A percentile compares a stretch with the other conserved stretches of the same genome.
Evolutionary conservation across 1,140 invertebrate genomes (phyloP).

Genomic region (Neotoxoptera formosana): DNA sequence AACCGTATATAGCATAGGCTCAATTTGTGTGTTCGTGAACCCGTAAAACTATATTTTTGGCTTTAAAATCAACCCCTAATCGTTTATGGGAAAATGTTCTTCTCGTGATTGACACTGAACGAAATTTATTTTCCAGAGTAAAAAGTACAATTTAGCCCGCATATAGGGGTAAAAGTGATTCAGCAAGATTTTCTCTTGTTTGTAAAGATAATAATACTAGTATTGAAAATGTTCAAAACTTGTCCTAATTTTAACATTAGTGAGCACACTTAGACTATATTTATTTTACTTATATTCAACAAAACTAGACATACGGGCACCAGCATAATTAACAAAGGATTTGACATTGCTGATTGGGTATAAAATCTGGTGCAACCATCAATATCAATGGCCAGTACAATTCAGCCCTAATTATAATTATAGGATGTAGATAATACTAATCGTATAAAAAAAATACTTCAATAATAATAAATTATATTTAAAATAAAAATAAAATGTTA

Average conservation of each 20-base stretch:
- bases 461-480: neutral
- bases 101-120: slow-evolving; percentile 26
- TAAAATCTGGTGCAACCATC: slow-evolving; percentile 48
- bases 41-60: slow-evolving; percentile 45
- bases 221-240: slow-evolving; percentile 50
- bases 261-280: slow-evolving; percentile 23
- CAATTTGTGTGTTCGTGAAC: neutral
- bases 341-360: slow-evolving; percentile 33
- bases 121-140: slow-evolving; percentile 36
- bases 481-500: neutral
- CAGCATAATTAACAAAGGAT: slow-evolving; percentile 22
- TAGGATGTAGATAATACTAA: neutral
- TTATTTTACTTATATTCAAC: slow-evolving; percentile 44
- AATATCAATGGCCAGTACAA: neutral
- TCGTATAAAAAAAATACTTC: neutral
- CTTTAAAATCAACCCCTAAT: slow-evolving; percentile 42
- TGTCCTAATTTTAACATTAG: slow-evolving; percentile 45
- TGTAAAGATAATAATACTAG: slow-evolving; percentile 34
- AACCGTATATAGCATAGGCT: slow-evolving; percentile 14
- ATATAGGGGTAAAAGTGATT: slow-evolving; percentile 55
- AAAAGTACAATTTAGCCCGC: slow-evolving; percentile 47
- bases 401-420: neutral
- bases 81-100: slow-evolving; percentile 40
- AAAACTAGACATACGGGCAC: slow-evolving; percentile 55
- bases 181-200: slow-evolving; percentile 47